Base-by-base conservation (phyloP, 2,888 invertebrate species). In the Rhagonycha fulva region DNA sequence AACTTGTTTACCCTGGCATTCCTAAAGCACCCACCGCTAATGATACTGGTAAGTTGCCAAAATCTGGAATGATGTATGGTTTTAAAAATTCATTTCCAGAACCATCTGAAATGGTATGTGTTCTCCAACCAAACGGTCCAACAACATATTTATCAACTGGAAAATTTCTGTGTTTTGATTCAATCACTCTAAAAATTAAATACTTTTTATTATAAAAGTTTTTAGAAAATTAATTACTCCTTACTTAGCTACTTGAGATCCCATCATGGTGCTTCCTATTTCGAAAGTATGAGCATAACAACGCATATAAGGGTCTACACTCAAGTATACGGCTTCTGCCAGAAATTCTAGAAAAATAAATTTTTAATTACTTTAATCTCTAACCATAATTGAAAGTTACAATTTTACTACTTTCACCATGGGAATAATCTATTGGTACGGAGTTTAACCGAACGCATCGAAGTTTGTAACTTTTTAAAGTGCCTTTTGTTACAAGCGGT, bases 301-400 rank as follows among this genome's bases (percentile, higher is more conserved):
- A 81, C 93, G 88, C 92, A 93, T 92, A 77, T 93, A 94, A 0
- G 94, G 94, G 86, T 94, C 94, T 24, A 94, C 92, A 79, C 93
- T 93, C 0, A 94, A 84, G 83, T 90, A 94, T 82, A 92, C 89
- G 1, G 94, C 94, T 88, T 94, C 90, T 2, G 91, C 88, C 70
- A 94, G 87, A 80, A 92, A 90, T 87, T 93, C 93, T 93, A 85
- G 77, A 89, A 88, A 71, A 63, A 32, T n/a, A 12, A 12, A 12
- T 32, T 32, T 32, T 1, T 19, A n/a, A 19, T 19, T 24, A 61
- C 7, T 19, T 19, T 19, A 19, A 19, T 19, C 19, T 19, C 19
- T 2, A 19, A 19, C 19, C 19, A 19, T n/a, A n/a, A n/a, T n/a
- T n/a, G n/a, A n/a, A n/a, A n/a, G n/a, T n/a, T n/a, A n/a, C n/a